Base-by-base conservation (phyloP, 2,888 invertebrate genomes). In the Punctoribates punctum region DNA sequence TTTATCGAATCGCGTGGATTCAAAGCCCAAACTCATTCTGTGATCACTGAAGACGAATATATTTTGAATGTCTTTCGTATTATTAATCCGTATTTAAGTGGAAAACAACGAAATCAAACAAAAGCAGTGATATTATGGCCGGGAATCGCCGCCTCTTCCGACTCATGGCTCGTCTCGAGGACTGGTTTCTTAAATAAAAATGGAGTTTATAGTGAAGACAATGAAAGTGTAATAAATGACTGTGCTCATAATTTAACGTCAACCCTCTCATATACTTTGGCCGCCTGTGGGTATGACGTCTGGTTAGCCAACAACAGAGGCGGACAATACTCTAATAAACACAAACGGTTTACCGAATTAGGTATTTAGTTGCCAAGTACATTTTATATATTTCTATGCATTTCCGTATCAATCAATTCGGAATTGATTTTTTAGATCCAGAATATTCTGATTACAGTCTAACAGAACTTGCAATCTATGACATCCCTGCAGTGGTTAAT, bases 271-370 rank as follows among this genome's bases (percentile, higher is more conserved):
- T 75, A 23, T 23, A 75, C 75, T 46, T 29, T 75, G 42, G 34
- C 75, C 3, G 25, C 75, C 25, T 75, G 75, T 72, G 75, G 70
- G 6, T 75, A n/a, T 23, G 75, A 75, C 20, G 75, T 75, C 0
- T 75, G 75, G 75, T 11, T 75, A 48, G 23, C 42, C 1, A 75
- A 75, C 54, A 54, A 17, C 11, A 20, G 75, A 13, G 38, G 70
- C 6, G 27, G 9, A 27, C 34, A 51, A 0, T 75, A 75, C n/a
- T 75, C 75, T 5, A 25, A 23, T 4, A 34, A n/a, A 13, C 75
- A 75, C 20, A 0, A 51, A 51, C 3, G 11, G 1, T 11, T 42
- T n/a, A 51, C 2, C n/a, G 17, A 20, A 5, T 25, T 25, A 9
- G 1, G 57, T 23, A 57, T 57, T 23, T 3, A 48, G 17, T 15